Base-by-base conservation (phyloP, 2,797 vertebrate genomes). In the Lindbergichthys nudifrons region DNA sequence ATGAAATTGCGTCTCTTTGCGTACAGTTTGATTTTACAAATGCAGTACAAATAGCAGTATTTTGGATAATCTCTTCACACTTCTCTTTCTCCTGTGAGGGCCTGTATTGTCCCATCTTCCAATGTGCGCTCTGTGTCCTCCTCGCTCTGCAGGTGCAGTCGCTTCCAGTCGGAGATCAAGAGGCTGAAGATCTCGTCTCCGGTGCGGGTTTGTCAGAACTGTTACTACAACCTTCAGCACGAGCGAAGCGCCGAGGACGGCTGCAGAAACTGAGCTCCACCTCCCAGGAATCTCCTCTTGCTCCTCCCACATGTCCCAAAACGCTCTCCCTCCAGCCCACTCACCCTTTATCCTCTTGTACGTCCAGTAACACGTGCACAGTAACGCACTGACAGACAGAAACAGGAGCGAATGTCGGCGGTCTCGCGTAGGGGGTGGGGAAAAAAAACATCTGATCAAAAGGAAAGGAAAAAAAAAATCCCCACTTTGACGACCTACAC, bases 191-290 rank as follows among this genome's bases (percentile, higher is more conserved):
- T 99, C 78, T 99, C 98, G 0, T 99, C 98, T 0, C 98, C 98
- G 0, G 98, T 99, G 73, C 95, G 98, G 4, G 98, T 99, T 63
- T 99, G 98, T 94, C 98, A 99, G 94, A 99, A 98, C 96, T 99
- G 98, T 94, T 98, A 96, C 86, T 98, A 96, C 91, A 99, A 98
- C 93, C 94, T 99, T 61, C 98, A 99, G 80, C 97, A 98, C 0
- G 98, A 99, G 88, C 94, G 96, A n/a, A 93, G 94, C 19, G 88
- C 88, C 0, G 97, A 98, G 73, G 98, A 98, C 19, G 91, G 96
- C 57, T 89, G 94, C 81, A 96, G 94, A 80, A 98, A 96, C 86
- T 98, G 95, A 91, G 56, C 72, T 19, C 7, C 19, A 5, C n/a
- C 16, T 47, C 10, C 10, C 21, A 23, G 30, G 11, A 63, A 23